phyloP scores from a whole-genome alignment of 2,888 invertebrate genomes.

The Nipponacmea schrenckii region DNA sequence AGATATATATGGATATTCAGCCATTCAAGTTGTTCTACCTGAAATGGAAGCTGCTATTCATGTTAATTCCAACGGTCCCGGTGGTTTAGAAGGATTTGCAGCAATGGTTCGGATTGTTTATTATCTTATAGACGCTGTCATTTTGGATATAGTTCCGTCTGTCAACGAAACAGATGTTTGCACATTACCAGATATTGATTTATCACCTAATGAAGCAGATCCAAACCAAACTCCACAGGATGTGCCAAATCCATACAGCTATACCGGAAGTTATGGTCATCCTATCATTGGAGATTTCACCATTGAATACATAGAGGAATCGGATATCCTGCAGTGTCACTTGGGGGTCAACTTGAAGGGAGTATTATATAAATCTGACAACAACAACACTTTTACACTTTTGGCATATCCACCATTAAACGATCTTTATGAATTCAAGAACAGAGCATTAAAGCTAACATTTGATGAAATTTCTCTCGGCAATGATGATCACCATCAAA shows the following conservation, averaged over 20 bases:
- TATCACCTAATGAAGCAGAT: too few relatives aligned
- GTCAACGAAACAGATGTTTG: too few relatives aligned
- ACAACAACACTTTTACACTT: too few relatives aligned
- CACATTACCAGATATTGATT: too few relatives aligned
- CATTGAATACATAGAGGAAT: neutral
- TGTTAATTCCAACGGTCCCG: constrained; percentile 13
- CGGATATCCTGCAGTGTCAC: neutral
- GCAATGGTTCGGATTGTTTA: constrained; percentile 12
- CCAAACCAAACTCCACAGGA: neutral
- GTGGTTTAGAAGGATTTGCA: neutral
- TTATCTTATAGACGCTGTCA: constrained; percentile 10
- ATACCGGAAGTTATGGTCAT: constrained; percentile 1
- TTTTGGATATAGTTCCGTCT: too few relatives aligned
- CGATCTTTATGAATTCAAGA: too few relatives aligned
- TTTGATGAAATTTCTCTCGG: too few relatives aligned
- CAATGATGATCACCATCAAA: too few relatives aligned
- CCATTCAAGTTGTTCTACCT: neutral
- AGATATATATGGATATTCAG: constrained; percentile 13
- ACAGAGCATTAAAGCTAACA: too few relatives aligned
- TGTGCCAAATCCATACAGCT: neutral
- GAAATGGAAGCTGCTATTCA: constrained; percentile 6
- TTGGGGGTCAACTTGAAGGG: neutral
- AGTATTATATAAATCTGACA: too few relatives aligned
- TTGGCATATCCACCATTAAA: too few relatives aligned
- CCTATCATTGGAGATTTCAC: neutral